Evolutionary conservation across 1,140 invertebrate species (phyloP), one percentile per base, ranked within the genome.

Genomic region (Pseudomyrmex concolor): DNA sequence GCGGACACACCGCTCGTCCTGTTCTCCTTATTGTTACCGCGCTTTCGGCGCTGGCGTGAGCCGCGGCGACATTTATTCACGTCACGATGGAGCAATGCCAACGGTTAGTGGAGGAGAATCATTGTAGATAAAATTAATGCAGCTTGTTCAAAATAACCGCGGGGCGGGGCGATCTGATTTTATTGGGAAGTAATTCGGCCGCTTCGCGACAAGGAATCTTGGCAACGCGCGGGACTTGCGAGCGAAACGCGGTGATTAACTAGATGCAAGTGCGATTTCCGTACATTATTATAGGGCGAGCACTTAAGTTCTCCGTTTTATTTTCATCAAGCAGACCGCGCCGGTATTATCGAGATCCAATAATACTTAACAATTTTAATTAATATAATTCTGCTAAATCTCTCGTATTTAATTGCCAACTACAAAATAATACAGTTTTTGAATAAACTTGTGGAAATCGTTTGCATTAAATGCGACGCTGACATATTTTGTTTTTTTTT

Each of bases 1-100:
- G 68, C 73, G 57, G 70, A 2, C 83, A 10, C 10, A 8, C 34
- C 25, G 17, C 25, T 48, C 60, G 45, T 77, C n/a, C 50, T 19
- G 59, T 66, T 84, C 57, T 7, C 22, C 50, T 55, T 84, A 64
- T 76, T 84, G 60, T 82, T 77, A 34, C 51, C 51, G 62, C 51
- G 17, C 72, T 66, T 48, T 63, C 43, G 66, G 76, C 50, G 43
- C 19, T 63, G 74, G 62, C 17, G 63, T 43, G 76, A 59, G 64
- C 64, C 85, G 34, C 25, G 84, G 64, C 60, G 60, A 83, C 80
- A 87, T 86, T 87, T 87, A 87, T 86, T 73, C 60, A 82, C 50
- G 78, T 83, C 77, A 66, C 25, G 54, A 17, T 48, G 54, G 22
- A 68, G 66, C 43, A 83, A 76, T 83, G 80, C 78, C 78, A 82